phyloP scores from a whole-genome alignment of 2,113 vertebrate genomes.

The Okapia johnstoni region DNA sequence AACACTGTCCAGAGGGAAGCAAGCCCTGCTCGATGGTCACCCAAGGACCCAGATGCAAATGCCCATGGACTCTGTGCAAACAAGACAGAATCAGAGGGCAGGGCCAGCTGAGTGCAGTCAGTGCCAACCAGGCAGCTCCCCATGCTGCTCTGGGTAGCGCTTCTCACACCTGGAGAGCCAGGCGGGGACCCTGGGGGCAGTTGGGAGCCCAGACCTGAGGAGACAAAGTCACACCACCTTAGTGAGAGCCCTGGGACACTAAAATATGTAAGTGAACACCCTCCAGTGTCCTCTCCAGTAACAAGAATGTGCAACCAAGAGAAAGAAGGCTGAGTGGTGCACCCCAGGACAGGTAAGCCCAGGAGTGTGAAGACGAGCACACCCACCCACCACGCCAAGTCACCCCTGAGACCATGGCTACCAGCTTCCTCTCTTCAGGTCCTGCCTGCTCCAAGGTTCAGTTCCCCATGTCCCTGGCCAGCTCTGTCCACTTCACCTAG shows the following conservation, averaged over 20 bases:
- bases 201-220: not conserved
- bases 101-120: too few relatives aligned
- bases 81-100: not conserved
- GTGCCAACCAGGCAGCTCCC: fast-evolving
- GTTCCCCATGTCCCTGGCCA: not conserved
- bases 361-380: too few relatives aligned
- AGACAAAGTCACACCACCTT: fast-evolving
- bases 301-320: not conserved
- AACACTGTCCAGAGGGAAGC: not conserved
- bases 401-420: not conserved
- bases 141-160: not conserved
- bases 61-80: fast-evolving
- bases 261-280: fast-evolving
- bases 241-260: not conserved
- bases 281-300: not conserved
- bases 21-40: fast-evolving
- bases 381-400: too few relatives aligned
- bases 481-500: not conserved
- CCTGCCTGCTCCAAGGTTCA: not conserved
- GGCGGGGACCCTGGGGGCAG: not conserved
- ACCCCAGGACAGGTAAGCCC: not conserved
- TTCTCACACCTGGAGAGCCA: not conserved
- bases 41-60: too few relatives aligned
- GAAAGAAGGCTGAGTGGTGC: not conserved
- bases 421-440: not conserved